Conservation (phyloP, 1,140 invertebrate genomes). For the Panulirus ornatus region DNA sequence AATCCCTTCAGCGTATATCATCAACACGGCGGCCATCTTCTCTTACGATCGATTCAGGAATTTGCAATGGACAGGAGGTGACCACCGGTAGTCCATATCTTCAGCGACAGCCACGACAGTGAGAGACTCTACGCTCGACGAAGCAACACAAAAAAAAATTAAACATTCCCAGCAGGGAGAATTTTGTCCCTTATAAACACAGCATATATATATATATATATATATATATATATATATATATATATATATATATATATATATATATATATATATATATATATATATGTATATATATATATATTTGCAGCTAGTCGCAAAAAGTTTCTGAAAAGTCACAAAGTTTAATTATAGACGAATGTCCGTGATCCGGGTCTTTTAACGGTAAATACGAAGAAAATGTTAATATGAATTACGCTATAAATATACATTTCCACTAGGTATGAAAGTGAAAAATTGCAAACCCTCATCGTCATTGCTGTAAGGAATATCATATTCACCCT, state of each 20-base stretch:
- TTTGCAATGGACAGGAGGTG: slow-evolving; percentile 47
- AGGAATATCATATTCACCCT: too few relatives aligned
- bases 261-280: background rate
- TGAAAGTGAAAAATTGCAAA: too few relatives aligned
- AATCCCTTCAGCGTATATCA: slow-evolving; percentile 10
- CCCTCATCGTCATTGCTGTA: too few relatives aligned
- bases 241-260: slow-evolving; percentile 8
- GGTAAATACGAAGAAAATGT: too few relatives aligned
- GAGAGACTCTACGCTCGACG: background rate
- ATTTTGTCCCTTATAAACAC: background rate
- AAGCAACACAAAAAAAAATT: background rate
- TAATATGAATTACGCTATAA: too few relatives aligned
- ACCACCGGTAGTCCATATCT: background rate
- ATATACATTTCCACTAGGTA: too few relatives aligned
- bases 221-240: background rate
- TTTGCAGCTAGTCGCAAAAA: too few relatives aligned
- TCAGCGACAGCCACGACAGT: slow-evolving; percentile 6
- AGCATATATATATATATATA: slow-evolving; percentile 3
- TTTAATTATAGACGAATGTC: too few relatives aligned
- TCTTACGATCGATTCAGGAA: slow-evolving; percentile 45
- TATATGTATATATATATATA: background rate
- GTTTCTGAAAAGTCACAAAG: too few relatives aligned
- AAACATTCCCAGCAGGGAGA: background rate
- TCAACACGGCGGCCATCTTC: slow-evolving; percentile 44
- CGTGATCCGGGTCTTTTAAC: too few relatives aligned